Evolutionary conservation across 2,888 invertebrate species (phyloP).

Genomic region (Acronicta leporina): DNA sequence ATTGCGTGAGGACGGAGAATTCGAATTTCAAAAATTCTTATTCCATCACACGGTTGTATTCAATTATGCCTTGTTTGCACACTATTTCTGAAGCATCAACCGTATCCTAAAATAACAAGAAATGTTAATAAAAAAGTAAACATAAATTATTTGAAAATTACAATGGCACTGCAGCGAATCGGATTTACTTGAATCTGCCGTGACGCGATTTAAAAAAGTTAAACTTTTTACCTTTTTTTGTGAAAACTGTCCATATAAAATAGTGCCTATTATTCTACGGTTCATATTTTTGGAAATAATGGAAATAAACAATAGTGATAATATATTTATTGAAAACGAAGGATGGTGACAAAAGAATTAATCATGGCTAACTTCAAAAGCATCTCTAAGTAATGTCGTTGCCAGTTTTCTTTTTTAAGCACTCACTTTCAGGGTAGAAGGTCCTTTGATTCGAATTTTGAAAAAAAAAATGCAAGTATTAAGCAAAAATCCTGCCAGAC

Average conservation of each 20-base stretch:
- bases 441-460: too few species aligned
- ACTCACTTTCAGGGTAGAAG: too few species aligned
- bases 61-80: slow-evolving; percentile 34
- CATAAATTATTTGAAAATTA: slow-evolving; percentile 43
- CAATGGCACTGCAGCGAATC: slow-evolving; percentile 42
- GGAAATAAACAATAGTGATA: slow-evolving; percentile 31
- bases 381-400: neutral
- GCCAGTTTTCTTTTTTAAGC: too few species aligned
- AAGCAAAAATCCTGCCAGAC: too few species aligned
- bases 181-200: slow-evolving; percentile 31
- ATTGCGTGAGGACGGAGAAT: slow-evolving; percentile 8
- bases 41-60: slow-evolving; percentile 11
- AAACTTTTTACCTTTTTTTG: slow-evolving; percentile 11
- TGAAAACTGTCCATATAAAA: slow-evolving; percentile 31
- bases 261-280: slow-evolving; percentile 14
- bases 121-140: slow-evolving; percentile 34
- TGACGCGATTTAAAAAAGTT: slow-evolving; percentile 45
- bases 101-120: slow-evolving; percentile 48
- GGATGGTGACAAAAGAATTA: slow-evolving; percentile 16
- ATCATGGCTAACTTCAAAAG: slow-evolving; percentile 11
- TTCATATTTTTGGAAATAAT: slow-evolving; percentile 17
- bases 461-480: too few species aligned
- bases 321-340: slow-evolving; percentile 18
- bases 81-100: slow-evolving; percentile 6
- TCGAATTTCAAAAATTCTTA: slow-evolving; percentile 9